Evolutionary conservation across 2,113 vertebrate species (phyloP).

Genomic region (Aspiorhynchus laticeps): DNA sequence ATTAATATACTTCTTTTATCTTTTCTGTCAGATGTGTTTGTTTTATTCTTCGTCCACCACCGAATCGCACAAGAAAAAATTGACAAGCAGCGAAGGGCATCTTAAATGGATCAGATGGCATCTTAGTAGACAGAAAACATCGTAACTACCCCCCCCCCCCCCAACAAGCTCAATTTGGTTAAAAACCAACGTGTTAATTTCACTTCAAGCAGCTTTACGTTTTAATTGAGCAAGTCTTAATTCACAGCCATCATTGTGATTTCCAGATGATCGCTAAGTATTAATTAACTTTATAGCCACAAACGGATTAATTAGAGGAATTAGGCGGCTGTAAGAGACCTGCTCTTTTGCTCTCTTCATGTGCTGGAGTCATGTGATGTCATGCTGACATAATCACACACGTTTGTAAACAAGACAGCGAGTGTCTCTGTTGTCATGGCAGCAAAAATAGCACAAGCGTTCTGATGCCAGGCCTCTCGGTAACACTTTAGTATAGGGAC

Average conservation of each 20-base stretch:
- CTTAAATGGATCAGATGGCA: neutral
- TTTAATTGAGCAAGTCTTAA: slow-evolving; percentile 31
- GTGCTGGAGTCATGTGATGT: slow-evolving; percentile 48
- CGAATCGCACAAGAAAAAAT: neutral
- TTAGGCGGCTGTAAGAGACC: slow-evolving; percentile 12
- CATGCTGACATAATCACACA: slow-evolving; percentile 45
- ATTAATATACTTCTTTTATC: neutral
- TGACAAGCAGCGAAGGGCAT: neutral
- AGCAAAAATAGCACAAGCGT: slow-evolving; percentile 44
- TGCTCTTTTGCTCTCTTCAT: slow-evolving; percentile 47
- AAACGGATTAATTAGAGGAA: slow-evolving; percentile 49
- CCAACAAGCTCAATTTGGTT: neutral
- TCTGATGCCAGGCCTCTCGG: slow-evolving; percentile 22
- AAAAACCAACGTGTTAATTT: neutral
- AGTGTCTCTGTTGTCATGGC: slow-evolving; percentile 56
- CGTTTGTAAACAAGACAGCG: slow-evolving; percentile 57
- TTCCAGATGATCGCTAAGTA: slow-evolving; percentile 10
- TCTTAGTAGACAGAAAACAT: neutral
- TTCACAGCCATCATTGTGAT: neutral
- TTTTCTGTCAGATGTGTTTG: neutral
- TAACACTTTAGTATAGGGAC: neutral
- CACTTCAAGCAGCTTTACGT: slow-evolving; percentile 3
- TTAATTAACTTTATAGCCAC: slow-evolving; percentile 38
- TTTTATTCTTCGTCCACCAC: neutral
- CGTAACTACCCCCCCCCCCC: too few species aligned